Percentiles rank a stretch among this genome's conserved stretches.
Evolutionary conservation across 37 sponge, comb jelly and placozoan genomes (phyloP).

Genomic region (Axinella damicornis): DNA sequence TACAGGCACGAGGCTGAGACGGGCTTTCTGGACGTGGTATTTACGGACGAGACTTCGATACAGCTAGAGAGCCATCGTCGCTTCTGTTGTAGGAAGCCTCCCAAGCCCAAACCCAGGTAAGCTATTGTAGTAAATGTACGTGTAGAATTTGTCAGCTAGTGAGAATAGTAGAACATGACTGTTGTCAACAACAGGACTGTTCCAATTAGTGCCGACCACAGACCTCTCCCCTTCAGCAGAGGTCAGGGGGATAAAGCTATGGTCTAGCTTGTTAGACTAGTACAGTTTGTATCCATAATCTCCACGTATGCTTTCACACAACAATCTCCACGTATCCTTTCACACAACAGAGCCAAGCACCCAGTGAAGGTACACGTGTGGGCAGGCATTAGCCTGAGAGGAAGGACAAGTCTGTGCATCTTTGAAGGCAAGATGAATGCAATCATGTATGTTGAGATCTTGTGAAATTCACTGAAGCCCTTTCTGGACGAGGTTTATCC

Average conservation of each 20-base stretch:
- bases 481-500: conserved; percentile 29
- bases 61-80: conserved; percentile 29
- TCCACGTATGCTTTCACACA: neutral
- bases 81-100: conserved; percentile 41
- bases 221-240: no score
- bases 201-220: no score
- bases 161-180: no score
- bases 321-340: no score
- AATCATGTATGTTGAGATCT: conserved; percentile 13
- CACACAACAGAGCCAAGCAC: conserved; percentile 43
- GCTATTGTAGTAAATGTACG: neutral
- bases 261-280: no score
- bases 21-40: conserved; percentile 18
- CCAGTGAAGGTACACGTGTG: conserved; percentile 50
- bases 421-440: conserved; percentile 48
- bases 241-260: no score
- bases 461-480: conserved; percentile 17
- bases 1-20: neutral
- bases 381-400: conserved; percentile 35
- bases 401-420: conserved; percentile 21
- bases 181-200: no score
- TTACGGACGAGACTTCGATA: conserved; percentile 24
- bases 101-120: conserved; percentile 28
- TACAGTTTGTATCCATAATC: neutral
- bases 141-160: no score